Percentiles rank a stretch among this genome's conserved stretches.
phyloP scores from a whole-genome alignment of 2,797 vertebrate species.

The Onychomys leucogaster region DNA sequence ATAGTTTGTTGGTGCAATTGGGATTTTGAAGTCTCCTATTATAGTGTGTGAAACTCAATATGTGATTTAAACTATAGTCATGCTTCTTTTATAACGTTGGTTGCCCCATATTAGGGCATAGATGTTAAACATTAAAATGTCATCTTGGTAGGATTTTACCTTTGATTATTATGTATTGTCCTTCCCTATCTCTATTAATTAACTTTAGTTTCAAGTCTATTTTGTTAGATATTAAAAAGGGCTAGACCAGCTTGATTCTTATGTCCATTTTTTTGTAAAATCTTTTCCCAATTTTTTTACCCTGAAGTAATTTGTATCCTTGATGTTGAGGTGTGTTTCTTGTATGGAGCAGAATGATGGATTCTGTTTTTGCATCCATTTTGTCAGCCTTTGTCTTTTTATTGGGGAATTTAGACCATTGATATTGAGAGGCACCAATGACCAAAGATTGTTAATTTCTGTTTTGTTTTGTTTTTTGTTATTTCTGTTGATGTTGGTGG shows the following conservation, averaged over 20 bases:
- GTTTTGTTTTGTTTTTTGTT: too few relatives aligned
- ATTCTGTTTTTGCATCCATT: background rate
- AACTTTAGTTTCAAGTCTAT: background rate
- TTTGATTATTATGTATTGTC: background rate
- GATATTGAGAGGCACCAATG: background rate
- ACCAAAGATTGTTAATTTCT: background rate
- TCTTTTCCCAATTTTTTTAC: background rate
- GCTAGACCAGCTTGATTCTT: background rate
- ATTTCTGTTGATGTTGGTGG: background rate
- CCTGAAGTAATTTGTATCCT: background rate
- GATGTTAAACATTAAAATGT: background rate
- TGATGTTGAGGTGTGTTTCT: background rate
- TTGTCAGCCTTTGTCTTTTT: background rate
- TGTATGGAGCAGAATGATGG: background rate
- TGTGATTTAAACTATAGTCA: background rate
- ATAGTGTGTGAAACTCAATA: background rate
- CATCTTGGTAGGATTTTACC: background rate
- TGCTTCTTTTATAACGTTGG: background rate
- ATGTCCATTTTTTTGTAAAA: background rate
- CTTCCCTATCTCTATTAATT: background rate
- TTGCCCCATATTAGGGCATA: background rate
- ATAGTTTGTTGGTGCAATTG: background rate
- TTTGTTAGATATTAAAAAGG: background rate
- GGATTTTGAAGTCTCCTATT: background rate
- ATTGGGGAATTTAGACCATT: background rate